These are phyloP conservation scores for Sarcoramphus papa DNA, from an alignment of 2,797 vertebrate genomes.

Conservation along the genomic window DNA sequence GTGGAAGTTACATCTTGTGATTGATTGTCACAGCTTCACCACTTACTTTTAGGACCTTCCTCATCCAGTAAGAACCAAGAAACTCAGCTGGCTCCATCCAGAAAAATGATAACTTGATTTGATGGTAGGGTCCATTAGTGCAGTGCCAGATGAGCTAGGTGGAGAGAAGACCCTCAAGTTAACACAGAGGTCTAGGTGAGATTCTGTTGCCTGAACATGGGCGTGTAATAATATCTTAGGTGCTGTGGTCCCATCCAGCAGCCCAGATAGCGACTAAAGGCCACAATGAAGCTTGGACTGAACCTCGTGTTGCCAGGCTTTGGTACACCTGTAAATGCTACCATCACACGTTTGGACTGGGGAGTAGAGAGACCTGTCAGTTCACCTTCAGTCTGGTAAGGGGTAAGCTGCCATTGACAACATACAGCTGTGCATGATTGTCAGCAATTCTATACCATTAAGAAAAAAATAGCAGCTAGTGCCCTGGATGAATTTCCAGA, in stretches of 20 bases:
- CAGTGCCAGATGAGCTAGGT: neutral
- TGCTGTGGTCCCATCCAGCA: neutral
- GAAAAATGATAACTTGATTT: neutral
- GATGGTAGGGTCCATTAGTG: too few species aligned
- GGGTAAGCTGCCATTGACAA: neutral
- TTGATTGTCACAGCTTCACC: neutral
- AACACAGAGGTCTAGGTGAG: neutral
- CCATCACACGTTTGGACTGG: neutral
- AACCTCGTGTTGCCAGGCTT: neutral
- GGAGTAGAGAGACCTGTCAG: neutral
- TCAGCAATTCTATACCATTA: neutral
- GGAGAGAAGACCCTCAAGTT: neutral
- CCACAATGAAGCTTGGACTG: neutral
- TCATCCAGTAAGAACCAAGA: neutral
- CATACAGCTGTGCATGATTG: neutral
- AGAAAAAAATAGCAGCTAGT: neutral
- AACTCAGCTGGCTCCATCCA: neutral
- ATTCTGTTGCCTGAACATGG: neutral
- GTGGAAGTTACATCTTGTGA: neutral
- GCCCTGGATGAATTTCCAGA: neutral
- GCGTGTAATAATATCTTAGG: neutral
- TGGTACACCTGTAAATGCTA: neutral
- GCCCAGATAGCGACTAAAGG: neutral
- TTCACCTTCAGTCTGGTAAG: neutral
- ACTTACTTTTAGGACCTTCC: neutral